Base-by-base conservation (phyloP, 2,113 vertebrate genomes). In the Bos indicus region DNA sequence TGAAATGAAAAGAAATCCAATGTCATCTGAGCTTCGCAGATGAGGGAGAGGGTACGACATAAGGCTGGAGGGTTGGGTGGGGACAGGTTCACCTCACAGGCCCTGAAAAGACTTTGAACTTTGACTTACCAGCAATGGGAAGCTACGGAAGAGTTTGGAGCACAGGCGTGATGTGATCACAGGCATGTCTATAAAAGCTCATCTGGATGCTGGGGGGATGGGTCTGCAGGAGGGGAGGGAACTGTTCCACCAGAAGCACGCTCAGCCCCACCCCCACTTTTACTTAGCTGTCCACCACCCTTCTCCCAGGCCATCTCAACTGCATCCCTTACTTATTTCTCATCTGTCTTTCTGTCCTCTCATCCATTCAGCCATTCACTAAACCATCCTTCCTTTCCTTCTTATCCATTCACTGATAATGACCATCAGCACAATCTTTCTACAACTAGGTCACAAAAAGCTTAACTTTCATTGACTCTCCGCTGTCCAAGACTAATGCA, bases 221-320 rank as follows among this genome's bases (percentile, higher is more conserved):
- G 59, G 51, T 30, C 82, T 33, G 4, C 43, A 11, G 33, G 48
- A 26, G 62, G 40, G 48, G 30, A 23, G 26, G 46, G 19, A 2
- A 5, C 12, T 9, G 6, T 2, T 2, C 36, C 5, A 25, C 62
- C 26, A 9, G n/a, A 23, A 46, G 17, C 36, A n/a, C 0, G 2
- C 67, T 33, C 15, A 11, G 62, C 23, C 48, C 36, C 52, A 9
- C 5, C 26, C 10, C 17, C 51, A 17, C 13, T 71, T 71, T 48
- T 7, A 28, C n/a, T 28, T 21, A 30, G 40, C 19, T 1, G 48
- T 4, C 88, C 12, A 4, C 28, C 43, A 52, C 4, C 56, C 51
- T 48, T 36, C 54, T 95, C 62, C 64, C 1, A 5, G 36, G 13
- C 23, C 36, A 8, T 28, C 52, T 19, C 23, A 2, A 36, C 2